Conservation (phyloP, 2,797 vertebrate genomes). For the Chaunax sp. region DNA sequence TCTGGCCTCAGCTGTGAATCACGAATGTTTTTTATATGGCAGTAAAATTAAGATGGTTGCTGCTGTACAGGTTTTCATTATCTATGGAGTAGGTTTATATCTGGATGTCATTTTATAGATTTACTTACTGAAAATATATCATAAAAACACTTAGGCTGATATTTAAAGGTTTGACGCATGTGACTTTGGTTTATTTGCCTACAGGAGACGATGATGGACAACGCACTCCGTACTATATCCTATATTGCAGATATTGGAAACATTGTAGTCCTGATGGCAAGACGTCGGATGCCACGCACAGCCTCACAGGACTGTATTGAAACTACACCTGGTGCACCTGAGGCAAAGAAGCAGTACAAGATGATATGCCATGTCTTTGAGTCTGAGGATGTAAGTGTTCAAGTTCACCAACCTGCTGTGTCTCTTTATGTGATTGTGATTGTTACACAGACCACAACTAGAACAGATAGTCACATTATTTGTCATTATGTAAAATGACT, state of each 20-base stretch:
- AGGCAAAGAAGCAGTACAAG: constrained; percentile 98
- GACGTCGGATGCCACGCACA: constrained; percentile 94
- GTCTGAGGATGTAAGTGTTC: constrained; percentile 94
- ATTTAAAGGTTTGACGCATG: background rate
- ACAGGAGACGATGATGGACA: constrained; percentile 99
- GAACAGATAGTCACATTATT: background rate
- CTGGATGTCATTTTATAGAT: background rate
- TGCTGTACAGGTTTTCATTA: too few relatives aligned
- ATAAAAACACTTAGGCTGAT: background rate
- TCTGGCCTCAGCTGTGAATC: too few relatives aligned
- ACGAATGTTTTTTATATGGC: too few relatives aligned
- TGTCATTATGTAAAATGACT: too few relatives aligned
- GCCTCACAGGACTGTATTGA: constrained; percentile 99
- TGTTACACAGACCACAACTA: too few relatives aligned
- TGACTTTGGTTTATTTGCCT: constrained; percentile 27
- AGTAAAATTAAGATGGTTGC: too few relatives aligned
- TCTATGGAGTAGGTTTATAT: background rate
- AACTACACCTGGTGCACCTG: constrained; percentile 94
- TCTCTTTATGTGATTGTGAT: too few relatives aligned
- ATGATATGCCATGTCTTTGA: constrained; percentile 99
- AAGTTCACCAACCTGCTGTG: background rate
- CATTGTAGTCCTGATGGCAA: constrained; percentile 97
- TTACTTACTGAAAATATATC: too few relatives aligned
- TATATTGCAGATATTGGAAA: constrained; percentile 98
- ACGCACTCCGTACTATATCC: constrained; percentile 96